Conservation (phyloP, 2,888 invertebrate species). For the Coleophora deauratella region DNA sequence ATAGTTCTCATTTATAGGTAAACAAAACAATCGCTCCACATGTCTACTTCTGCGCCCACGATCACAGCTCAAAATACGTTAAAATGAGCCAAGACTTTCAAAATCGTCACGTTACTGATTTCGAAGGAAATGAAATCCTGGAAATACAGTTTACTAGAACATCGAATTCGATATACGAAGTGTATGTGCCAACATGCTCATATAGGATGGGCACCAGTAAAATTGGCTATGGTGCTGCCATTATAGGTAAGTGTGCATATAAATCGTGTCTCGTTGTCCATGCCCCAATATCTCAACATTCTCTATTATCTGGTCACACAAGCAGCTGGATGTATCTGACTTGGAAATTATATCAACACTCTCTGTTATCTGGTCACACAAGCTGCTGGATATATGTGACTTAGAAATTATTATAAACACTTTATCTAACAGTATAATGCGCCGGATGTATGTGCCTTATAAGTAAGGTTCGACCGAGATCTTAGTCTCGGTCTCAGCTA, state of each 20-base stretch:
- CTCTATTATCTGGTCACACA: neutral
- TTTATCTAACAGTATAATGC: too few relatives aligned
- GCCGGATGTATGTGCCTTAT: too few relatives aligned
- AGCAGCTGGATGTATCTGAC: neutral
- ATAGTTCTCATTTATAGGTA: conserved; percentile 59
- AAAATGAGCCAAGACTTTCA: conserved; percentile 39
- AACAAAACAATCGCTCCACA: conserved; percentile 73
- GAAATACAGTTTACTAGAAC: conserved; percentile 27
- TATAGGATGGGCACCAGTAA: conserved; percentile 94
- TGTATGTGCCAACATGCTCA: conserved; percentile 94
- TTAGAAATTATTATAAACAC: too few relatives aligned
- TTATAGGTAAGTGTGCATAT: conserved; percentile 82
- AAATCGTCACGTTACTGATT: conserved; percentile 23
- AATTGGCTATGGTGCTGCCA: conserved; percentile 90
- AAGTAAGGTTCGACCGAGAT: too few relatives aligned
- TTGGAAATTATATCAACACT: neutral
- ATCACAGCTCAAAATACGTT: conserved; percentile 78
- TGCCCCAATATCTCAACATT: too few relatives aligned
- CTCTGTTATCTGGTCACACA: neutral
- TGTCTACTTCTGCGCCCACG: conserved; percentile 77
- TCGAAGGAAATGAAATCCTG: conserved; percentile 31
- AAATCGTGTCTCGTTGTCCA: too few relatives aligned
- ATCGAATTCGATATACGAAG: conserved; percentile 75
- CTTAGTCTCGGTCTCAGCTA: too few relatives aligned
- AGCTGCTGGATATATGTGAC: neutral